Conservation (phyloP, 2,888 invertebrate genomes). For the Ochropleura leucogaster region DNA sequence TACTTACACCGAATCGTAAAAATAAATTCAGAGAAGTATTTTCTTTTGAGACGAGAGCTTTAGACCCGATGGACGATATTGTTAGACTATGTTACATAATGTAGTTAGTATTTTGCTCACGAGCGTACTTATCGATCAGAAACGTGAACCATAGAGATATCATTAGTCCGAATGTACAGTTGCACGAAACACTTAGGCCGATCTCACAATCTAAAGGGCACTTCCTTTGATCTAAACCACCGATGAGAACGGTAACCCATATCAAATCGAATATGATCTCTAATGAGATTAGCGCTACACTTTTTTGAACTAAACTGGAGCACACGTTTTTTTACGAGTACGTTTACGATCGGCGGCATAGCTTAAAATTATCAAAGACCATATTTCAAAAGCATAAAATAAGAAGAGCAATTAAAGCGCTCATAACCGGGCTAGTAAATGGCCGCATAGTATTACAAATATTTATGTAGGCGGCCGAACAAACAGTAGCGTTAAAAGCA, state of each 20-base stretch:
- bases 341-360: slow-evolving; percentile 81
- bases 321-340: slow-evolving; percentile 74
- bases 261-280: slow-evolving; percentile 80
- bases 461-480: slow-evolving; percentile 85
- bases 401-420: slow-evolving; percentile 87
- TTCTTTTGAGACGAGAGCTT: slow-evolving; percentile 21
- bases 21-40: slow-evolving; percentile 27
- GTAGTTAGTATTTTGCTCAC: slow-evolving; percentile 70
- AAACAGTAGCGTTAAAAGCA: slow-evolving; percentile 89
- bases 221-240: slow-evolving; percentile 77
- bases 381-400: slow-evolving; percentile 85
- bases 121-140: slow-evolving; percentile 84
- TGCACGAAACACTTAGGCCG: slow-evolving; percentile 82
- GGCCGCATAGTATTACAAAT: slow-evolving; percentile 84
- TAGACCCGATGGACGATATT: slow-evolving; percentile 10
- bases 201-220: slow-evolving; percentile 78
- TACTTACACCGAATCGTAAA: slow-evolving; percentile 35
- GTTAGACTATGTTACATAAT: slow-evolving; percentile 39
- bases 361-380: slow-evolving; percentile 81
- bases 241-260: slow-evolving; percentile 75
- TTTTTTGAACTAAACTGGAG: slow-evolving; percentile 75
- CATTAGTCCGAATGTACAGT: slow-evolving; percentile 85
- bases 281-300: slow-evolving; percentile 77
- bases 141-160: slow-evolving; percentile 88
- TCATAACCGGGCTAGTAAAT: slow-evolving; percentile 84